Conservation (phyloP, 2,113 vertebrate species). For the Oxyura jamaicensis region DNA sequence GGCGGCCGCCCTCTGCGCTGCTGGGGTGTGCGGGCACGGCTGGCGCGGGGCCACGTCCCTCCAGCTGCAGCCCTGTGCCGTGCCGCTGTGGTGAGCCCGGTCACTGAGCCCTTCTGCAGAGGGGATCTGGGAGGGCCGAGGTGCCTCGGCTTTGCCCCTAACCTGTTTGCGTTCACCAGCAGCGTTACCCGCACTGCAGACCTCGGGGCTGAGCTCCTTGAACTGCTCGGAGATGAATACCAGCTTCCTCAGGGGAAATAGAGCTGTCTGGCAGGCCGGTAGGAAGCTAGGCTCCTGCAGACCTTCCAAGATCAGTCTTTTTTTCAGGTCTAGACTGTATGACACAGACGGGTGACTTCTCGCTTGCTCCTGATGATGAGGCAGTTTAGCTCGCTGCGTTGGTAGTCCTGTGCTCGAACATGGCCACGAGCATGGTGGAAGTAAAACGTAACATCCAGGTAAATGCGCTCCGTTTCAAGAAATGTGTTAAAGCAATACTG, state of each 20-base stretch:
- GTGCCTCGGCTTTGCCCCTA: background rate
- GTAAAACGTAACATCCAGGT: background rate
- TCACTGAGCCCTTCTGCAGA: background rate
- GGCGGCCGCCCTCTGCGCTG: slow-evolving; percentile 4
- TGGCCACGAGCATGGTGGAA: background rate
- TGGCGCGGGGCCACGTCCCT: background rate
- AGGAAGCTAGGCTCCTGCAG: background rate
- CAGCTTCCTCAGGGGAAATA: background rate
- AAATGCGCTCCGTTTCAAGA: background rate
- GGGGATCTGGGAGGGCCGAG: background rate
- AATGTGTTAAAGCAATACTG: background rate
- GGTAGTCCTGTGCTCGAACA: background rate
- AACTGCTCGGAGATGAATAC: background rate
- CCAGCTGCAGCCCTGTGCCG: no score
- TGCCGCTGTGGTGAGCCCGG: background rate
- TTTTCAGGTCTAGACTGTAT: background rate
- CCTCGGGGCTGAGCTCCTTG: background rate
- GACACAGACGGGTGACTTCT: background rate
- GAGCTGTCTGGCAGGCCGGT: background rate
- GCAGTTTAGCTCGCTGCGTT: background rate
- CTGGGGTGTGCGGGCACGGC: slow-evolving; percentile 32
- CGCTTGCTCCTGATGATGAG: background rate
- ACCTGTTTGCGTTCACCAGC: background rate
- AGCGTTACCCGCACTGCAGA: background rate
- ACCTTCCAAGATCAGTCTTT: background rate